phyloP scores from a whole-genome alignment of 2,888 invertebrate species.

The Cybosia mesomella region DNA sequence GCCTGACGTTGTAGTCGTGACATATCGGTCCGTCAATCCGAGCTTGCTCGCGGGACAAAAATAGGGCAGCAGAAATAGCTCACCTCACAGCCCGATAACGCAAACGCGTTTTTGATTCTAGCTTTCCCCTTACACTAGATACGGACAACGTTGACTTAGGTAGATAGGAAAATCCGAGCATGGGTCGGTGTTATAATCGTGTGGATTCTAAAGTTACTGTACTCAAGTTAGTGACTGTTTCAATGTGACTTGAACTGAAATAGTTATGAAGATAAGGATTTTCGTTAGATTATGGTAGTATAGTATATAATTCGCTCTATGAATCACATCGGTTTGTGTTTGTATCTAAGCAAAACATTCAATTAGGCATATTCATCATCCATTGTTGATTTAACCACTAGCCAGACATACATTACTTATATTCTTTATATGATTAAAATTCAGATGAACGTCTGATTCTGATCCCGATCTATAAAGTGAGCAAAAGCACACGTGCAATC shows the following conservation, averaged over 20 bases:
- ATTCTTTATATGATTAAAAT: constrained; percentile 26
- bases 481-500: constrained; percentile 71
- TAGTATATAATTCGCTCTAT: constrained; percentile 48
- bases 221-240: constrained; percentile 1
- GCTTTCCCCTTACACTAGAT: constrained; percentile 68
- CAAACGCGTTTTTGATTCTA: constrained; percentile 83
- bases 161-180: constrained; percentile 32
- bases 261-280: constrained; percentile 38
- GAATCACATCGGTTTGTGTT: constrained; percentile 65
- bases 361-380: constrained; percentile 67
- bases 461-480: constrained; percentile 57
- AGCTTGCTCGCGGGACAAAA: constrained; percentile 82
- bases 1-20: constrained; percentile 76
- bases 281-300: constrained; percentile 45
- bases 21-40: constrained; percentile 85
- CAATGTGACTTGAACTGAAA: constrained; percentile 22
- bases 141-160: constrained; percentile 45
- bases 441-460: constrained; percentile 44
- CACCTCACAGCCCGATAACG: constrained; percentile 83
- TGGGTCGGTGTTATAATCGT: neutral
- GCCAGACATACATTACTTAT: neutral
- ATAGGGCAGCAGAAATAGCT: constrained; percentile 83
- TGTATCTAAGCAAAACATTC: constrained; percentile 71
- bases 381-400: constrained; percentile 56
- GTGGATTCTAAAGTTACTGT: constrained; percentile 2